Percentiles rank a stretch among this genome's conserved stretches.
These are phyloP conservation scores for Acrossocheilus fasciatus DNA, from an alignment of 2,797 vertebrate genomes.

Conservation along the genomic window DNA sequence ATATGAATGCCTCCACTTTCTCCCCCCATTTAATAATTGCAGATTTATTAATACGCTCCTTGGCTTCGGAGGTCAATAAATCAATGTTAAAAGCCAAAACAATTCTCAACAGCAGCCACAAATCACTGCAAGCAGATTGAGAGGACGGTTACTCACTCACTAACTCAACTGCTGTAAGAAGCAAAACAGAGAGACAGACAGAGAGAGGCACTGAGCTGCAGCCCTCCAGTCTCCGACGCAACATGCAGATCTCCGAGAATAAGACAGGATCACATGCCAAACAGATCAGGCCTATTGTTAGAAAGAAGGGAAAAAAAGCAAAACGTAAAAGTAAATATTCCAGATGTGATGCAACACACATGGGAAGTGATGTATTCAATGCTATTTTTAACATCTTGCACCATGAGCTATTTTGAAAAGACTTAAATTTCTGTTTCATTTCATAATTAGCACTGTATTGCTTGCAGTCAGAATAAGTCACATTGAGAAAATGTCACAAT, in stretches of 20 bases:
- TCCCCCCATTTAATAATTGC: background rate
- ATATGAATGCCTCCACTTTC: constrained; percentile 11
- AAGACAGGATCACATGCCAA: background rate
- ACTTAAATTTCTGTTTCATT: background rate
- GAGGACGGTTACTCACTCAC: background rate
- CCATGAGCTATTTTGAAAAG: background rate
- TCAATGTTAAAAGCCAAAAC: constrained; percentile 12
- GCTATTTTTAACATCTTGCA: background rate
- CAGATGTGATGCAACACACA: background rate
- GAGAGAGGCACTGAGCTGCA: background rate
- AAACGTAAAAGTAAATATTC: background rate
- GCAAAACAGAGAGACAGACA: background rate
- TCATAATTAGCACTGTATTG: background rate
- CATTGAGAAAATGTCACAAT: background rate
- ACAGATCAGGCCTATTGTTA: too few species aligned
- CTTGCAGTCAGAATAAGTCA: background rate
- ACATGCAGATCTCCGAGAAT: background rate
- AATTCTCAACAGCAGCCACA: background rate
- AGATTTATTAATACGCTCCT: background rate
- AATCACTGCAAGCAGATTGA: background rate
- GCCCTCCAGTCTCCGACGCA: background rate
- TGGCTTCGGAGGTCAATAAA: background rate
- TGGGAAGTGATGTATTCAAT: background rate
- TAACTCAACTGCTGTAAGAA: background rate
- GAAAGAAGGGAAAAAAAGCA: background rate